Conservation (phyloP, 2,888 invertebrate species). For the Plemyria rubiginata region DNA sequence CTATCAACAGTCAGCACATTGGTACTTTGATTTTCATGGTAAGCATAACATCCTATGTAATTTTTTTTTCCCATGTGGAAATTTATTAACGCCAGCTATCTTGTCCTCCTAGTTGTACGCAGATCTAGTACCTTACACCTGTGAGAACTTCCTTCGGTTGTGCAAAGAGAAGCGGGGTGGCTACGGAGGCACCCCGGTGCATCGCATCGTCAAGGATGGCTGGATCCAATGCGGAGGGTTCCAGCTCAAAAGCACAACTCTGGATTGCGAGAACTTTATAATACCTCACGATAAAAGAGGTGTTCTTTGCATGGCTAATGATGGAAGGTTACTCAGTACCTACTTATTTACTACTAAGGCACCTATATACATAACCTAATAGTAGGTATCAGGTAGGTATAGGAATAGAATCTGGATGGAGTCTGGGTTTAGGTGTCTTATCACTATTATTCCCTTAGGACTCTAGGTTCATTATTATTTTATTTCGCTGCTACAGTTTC, state of each 20-base stretch:
- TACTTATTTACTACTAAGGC: not conserved
- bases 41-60: slow-evolving; percentile 44
- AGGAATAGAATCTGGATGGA: no score
- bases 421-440: no score
- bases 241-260: slow-evolving; percentile 62
- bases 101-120: slow-evolving; percentile 78
- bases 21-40: slow-evolving; percentile 86
- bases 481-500: no score
- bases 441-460: no score
- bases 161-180: slow-evolving; percentile 77
- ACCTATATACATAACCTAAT: no score
- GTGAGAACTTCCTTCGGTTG: slow-evolving; percentile 84
- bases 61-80: not conserved
- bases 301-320: slow-evolving; percentile 89
- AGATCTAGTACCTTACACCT: slow-evolving; percentile 84
- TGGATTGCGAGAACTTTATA: slow-evolving; percentile 88
- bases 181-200: slow-evolving; percentile 84
- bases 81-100: not conserved
- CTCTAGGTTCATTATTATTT: no score
- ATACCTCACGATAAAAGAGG: slow-evolving; percentile 87
- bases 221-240: slow-evolving; percentile 90
- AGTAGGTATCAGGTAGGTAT: no score
- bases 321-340: slow-evolving; percentile 73
- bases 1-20: slow-evolving; percentile 67
- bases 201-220: slow-evolving; percentile 87